phyloP scores from a whole-genome alignment of 1,140 invertebrate genomes.

The Pentalonia nigronervosa region DNA sequence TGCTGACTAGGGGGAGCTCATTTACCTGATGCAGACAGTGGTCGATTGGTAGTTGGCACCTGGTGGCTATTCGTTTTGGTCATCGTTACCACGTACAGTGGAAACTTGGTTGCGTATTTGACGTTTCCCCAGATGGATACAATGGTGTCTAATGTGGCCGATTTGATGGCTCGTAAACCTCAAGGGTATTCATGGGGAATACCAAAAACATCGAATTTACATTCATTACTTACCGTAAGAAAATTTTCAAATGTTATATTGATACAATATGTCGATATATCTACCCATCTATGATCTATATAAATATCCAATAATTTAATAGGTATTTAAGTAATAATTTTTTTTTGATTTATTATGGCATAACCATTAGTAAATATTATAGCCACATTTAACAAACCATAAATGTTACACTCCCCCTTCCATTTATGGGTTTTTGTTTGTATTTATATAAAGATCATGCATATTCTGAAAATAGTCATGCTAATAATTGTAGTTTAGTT shows the following conservation, averaged over 20 bases:
- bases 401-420: too few relatives aligned
- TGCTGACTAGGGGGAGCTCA: slow-evolving; percentile 77
- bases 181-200: slow-evolving; percentile 78
- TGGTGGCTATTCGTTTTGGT: slow-evolving; percentile 95
- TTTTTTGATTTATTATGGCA: too few relatives aligned
- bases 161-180: slow-evolving; percentile 71
- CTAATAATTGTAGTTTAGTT: too few relatives aligned
- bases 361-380: too few relatives aligned
- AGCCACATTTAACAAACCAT: too few relatives aligned
- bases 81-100: slow-evolving; percentile 89
- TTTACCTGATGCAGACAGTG: slow-evolving; percentile 82
- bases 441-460: too few relatives aligned
- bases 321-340: too few relatives aligned
- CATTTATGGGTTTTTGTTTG: too few relatives aligned
- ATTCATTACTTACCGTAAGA: slow-evolving; percentile 71
- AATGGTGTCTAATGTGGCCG: slow-evolving; percentile 76
- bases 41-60: slow-evolving; percentile 84
- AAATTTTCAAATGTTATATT: background rate
- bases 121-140: slow-evolving; percentile 88
- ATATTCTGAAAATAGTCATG: too few relatives aligned
- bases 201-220: slow-evolving; percentile 76
- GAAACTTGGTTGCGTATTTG: slow-evolving; percentile 90
- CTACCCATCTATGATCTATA: too few relatives aligned
- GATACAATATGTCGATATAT: too few relatives aligned
- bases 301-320: too few relatives aligned